Conservation (phyloP, 2,113 vertebrate genomes). For the Fregetta grallaria region DNA sequence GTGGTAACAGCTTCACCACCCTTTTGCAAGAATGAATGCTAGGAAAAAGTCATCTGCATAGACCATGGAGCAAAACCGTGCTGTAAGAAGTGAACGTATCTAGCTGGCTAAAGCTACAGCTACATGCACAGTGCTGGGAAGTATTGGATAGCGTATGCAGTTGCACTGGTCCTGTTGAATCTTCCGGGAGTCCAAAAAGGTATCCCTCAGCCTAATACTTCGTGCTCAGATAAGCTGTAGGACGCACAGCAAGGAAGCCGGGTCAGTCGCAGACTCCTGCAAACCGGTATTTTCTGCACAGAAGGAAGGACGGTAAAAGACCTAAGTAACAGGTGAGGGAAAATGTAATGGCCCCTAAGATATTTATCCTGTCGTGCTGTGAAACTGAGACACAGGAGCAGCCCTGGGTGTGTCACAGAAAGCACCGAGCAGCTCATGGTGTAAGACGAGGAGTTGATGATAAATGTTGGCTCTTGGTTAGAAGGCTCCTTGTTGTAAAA, state of each 20-base stretch:
- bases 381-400: not conserved
- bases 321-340: not conserved
- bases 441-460: not conserved
- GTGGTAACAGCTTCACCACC: not conserved
- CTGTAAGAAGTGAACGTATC: fast-evolving
- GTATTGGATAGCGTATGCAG: fast-evolving
- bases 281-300: not conserved
- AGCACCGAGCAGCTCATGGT: not conserved
- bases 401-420: not conserved
- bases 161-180: not conserved
- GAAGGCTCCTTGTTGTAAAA: not conserved
- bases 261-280: not conserved
- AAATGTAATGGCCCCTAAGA: not conserved
- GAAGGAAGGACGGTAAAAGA: not conserved
- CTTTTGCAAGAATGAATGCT: not conserved
- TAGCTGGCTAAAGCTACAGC: not conserved
- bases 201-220: fast-evolving
- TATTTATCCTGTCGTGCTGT: not conserved
- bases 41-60: too few relatives aligned
- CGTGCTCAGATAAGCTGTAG: fast-evolving
- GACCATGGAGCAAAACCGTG: fast-evolving
- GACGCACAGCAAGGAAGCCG: not conserved
- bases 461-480: not conserved
- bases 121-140: fast-evolving
- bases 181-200: not conserved